Base-by-base conservation (phyloP, 2,113 vertebrate genomes). In the Oryzias woworae region DNA sequence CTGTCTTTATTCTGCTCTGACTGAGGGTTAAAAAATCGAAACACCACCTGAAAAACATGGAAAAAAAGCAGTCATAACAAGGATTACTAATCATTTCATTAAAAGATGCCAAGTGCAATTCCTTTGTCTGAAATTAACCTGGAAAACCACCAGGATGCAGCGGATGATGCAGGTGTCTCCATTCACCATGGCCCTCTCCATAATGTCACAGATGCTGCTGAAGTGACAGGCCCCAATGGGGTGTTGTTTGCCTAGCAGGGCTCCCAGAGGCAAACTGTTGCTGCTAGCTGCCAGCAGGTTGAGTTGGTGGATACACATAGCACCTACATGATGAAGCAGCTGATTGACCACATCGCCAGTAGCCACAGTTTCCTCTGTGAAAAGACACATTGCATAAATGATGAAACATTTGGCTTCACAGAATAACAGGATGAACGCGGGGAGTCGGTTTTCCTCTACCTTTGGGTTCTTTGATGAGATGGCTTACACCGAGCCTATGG, bases 141-240 rank as follows among this genome's bases (percentile, higher is more conserved):
- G 97, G 85, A 98, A 99, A 75, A 98, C 97, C 20, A 98, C 94
- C 42, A 98, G 92, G 82, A 96, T 95, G 87, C 97, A 99, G 86
- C 95, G 95, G 81, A 98, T 98, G 69, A 98, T 98, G 82, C 96
- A 96, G 12, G 94, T 95, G 49, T 99, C 96, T 12, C 94, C 93
- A 15, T 96, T 96, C 58, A 97, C 96, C 97, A 99, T 98, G 67
- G 97, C 96, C 80, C 96, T 99, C 76, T 99, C 97, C 96, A 99
- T 98, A 50, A 99, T 97, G 89, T 99, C 96, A 78, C 97, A 99
- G 81, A 98, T 98, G 69, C 94, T 96, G 93, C 94, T 95, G 41
- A 99, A 94, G 78, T 98, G 96, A 72, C 95, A 94, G 1, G 94
- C 93, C 87, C 98, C 97, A 0, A 98, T 98, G 0, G 95, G 96